phyloP scores from a whole-genome alignment of 2,113 vertebrate genomes.

The Ailurus styani region DNA sequence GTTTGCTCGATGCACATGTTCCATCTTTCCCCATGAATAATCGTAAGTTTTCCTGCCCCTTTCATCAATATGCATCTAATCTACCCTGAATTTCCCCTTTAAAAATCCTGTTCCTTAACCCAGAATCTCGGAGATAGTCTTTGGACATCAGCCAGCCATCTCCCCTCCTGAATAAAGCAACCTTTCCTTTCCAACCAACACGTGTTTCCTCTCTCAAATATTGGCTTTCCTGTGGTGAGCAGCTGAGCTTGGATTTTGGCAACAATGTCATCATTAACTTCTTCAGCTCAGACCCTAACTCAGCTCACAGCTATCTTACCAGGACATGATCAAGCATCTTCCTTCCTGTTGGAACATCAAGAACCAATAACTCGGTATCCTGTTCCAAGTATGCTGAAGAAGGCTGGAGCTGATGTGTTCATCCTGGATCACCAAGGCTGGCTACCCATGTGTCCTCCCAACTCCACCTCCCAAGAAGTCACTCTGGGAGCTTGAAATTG shows the following conservation, averaged over 20 bases:
- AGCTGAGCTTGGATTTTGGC: neutral
- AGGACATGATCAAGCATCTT: neutral
- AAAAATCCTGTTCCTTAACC: neutral
- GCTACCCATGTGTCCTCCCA: neutral
- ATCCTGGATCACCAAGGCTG: neutral
- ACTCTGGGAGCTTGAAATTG: neutral
- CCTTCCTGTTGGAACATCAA: neutral
- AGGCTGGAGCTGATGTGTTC: neutral
- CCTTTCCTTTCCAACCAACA: neutral
- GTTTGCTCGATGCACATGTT: neutral
- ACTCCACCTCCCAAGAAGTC: neutral
- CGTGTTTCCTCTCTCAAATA: neutral
- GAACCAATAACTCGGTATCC: neutral
- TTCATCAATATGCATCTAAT: neutral
- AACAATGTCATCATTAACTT: neutral
- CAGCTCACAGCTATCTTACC: neutral
- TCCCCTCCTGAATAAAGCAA: neutral
- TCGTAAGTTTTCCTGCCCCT: neutral
- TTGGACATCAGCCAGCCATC: neutral
- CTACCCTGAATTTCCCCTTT: neutral
- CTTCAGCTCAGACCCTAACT: neutral
- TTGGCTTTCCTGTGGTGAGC: neutral
- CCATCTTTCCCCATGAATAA: neutral
- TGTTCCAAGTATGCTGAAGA: neutral
- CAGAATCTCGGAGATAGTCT: neutral